These are phyloP conservation scores for Antheraea mylitta DNA, from an alignment of 1,140 invertebrate genomes.

Conservation along the genomic window DNA sequence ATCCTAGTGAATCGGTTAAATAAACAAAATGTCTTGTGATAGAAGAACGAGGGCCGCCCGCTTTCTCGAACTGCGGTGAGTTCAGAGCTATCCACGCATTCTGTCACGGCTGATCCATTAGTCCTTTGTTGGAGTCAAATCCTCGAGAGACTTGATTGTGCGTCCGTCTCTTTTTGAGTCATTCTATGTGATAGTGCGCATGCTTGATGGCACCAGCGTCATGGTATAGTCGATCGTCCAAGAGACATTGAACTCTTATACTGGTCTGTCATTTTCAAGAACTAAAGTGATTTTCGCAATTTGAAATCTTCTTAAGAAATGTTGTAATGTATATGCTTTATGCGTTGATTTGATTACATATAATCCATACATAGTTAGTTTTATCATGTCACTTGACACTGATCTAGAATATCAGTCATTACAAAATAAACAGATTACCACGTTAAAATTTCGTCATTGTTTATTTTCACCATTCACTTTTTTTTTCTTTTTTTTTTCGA, in stretches of 20 bases:
- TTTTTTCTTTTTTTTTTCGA: too few species aligned
- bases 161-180: slow-evolving; percentile 66
- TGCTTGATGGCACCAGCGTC: neutral
- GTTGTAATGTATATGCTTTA: neutral
- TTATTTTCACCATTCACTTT: neutral
- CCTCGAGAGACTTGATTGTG: slow-evolving; percentile 52
- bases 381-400: neutral
- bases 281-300: neutral
- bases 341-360: neutral
- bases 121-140: slow-evolving; percentile 73
- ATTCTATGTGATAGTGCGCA: slow-evolving; percentile 36
- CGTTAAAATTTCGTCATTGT: neutral
- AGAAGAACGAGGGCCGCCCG: slow-evolving; percentile 71
- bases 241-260: neutral
- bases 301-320: neutral
- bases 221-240: neutral
- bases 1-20: slow-evolving; percentile 50
- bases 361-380: neutral
- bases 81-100: slow-evolving; percentile 49
- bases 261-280: too few species aligned
- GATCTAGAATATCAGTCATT: neutral
- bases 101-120: slow-evolving; percentile 43
- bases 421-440: neutral
- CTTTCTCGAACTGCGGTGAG: slow-evolving; percentile 75
- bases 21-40: slow-evolving; percentile 72